These are phyloP conservation scores for Eugnorisma glareosa DNA, from an alignment of 2,888 invertebrate species.

Conservation along the genomic window DNA sequence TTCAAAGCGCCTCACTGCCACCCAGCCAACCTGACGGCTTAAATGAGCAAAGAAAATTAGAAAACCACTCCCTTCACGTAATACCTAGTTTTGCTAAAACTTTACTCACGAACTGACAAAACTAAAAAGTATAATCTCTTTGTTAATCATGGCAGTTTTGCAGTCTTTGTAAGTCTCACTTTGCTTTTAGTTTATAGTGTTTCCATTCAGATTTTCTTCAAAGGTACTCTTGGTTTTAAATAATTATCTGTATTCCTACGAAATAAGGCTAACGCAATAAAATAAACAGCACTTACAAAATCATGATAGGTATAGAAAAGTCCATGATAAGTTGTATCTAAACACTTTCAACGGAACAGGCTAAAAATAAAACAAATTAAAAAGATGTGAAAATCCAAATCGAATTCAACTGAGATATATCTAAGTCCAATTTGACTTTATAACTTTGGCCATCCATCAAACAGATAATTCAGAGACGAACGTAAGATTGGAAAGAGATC, in stretches of 20 bases:
- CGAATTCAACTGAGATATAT: constrained; percentile 28
- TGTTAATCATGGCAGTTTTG: constrained; percentile 30
- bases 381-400: constrained; percentile 24
- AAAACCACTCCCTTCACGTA: constrained; percentile 44
- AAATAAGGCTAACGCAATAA: not conserved
- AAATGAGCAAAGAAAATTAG: constrained; percentile 57
- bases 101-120: constrained; percentile 34
- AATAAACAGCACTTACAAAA: not conserved
- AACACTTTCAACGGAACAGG: not conserved
- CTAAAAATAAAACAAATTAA: constrained; percentile 26
- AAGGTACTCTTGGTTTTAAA: too few relatives aligned
- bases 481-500: constrained; percentile 45
- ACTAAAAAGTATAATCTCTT: constrained; percentile 44
- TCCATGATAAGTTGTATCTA: not conserved
- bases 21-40: constrained; percentile 56
- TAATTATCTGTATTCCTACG: too few relatives aligned
- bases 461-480: constrained; percentile 45
- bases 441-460: constrained; percentile 67
- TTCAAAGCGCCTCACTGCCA: constrained; percentile 65
- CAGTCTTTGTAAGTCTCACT: not conserved
- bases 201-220: too few relatives aligned
- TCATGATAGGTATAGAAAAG: not conserved
- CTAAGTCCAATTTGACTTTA: constrained; percentile 39
- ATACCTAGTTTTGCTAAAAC: constrained; percentile 31
- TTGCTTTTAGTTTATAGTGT: too few relatives aligned